phyloP scores from a whole-genome alignment of 2,113 vertebrate species.

The Pygoscelis antarcticus region DNA sequence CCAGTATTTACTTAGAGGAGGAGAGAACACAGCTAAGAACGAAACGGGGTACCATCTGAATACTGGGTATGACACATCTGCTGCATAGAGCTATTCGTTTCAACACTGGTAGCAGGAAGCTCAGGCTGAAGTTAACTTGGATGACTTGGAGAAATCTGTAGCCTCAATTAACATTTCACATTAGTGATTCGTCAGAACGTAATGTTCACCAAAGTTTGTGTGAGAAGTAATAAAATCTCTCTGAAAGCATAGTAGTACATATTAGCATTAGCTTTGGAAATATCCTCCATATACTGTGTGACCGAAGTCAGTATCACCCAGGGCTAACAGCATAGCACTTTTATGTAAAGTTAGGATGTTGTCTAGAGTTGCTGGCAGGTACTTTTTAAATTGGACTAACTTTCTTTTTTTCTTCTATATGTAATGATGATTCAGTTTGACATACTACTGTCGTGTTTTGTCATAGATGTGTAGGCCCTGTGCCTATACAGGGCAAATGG shows the following conservation, averaged over 20 bases:
- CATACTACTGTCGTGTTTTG: background rate
- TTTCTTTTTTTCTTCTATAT: background rate
- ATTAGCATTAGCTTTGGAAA: background rate
- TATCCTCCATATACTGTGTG: background rate
- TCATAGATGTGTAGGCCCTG: background rate
- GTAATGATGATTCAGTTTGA: background rate
- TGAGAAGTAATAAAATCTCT: background rate
- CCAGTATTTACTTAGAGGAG: conserved; percentile 45
- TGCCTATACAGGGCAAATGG: background rate
- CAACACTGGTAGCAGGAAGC: conserved; percentile 2
- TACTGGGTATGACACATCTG: background rate
- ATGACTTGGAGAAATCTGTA: conserved; percentile 13
- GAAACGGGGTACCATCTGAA: conserved; percentile 8
- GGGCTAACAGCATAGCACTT: background rate
- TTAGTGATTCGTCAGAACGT: background rate
- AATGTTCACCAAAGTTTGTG: background rate
- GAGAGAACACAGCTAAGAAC: conserved; percentile 29
- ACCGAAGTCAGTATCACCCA: background rate
- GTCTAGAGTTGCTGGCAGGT: background rate
- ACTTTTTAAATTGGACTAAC: background rate
- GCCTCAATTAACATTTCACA: conserved; percentile 28
- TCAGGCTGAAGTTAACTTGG: conserved; percentile 12
- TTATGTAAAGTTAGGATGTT: background rate
- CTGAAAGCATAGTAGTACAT: background rate
- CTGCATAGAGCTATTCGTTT: background rate